These are phyloP conservation scores for Ascidia mentula DNA, from an alignment of 23 tunicate genomes.

Conservation along the genomic window DNA sequence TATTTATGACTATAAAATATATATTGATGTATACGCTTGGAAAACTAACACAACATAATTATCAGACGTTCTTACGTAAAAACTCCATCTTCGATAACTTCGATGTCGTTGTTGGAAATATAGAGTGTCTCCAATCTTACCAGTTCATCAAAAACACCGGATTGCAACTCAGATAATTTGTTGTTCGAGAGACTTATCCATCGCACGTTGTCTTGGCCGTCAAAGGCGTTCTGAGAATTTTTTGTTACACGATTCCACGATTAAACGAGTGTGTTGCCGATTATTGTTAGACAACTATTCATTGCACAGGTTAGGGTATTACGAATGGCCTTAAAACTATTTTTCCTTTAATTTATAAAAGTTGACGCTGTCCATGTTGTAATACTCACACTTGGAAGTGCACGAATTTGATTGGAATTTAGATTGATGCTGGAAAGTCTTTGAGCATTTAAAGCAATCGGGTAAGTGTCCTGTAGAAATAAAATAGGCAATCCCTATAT, in stretches of 20 bases:
- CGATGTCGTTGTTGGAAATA: constrained; percentile 24
- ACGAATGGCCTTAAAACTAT: not conserved
- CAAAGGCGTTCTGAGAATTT: constrained; percentile 9
- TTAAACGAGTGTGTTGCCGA: too few relatives aligned
- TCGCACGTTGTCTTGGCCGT: constrained; percentile 10
- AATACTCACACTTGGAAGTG: constrained; percentile 15
- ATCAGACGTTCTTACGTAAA: constrained; percentile 34
- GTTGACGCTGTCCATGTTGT: too few relatives aligned
- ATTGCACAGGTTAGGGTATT: too few relatives aligned
- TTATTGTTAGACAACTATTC: too few relatives aligned
- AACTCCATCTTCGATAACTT: constrained; percentile 17
- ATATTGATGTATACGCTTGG: too few relatives aligned
- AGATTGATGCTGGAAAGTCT: constrained; percentile 9
- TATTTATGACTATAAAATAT: too few relatives aligned
- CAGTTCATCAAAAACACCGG: constrained; percentile 28
- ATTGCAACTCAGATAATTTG: constrained; percentile 15
- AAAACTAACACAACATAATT: too few relatives aligned
- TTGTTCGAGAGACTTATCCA: not conserved
- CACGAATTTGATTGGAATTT: constrained; percentile 4
- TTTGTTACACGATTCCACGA: too few relatives aligned
- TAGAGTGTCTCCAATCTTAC: constrained; percentile 7
- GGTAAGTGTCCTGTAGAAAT: constrained; percentile 13
- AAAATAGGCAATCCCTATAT: not conserved
- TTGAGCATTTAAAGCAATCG: constrained; percentile 24
- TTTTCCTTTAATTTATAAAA: too few relatives aligned